Conservation (phyloP, 1,140 invertebrate species). For the Hypsibius dujardini region DNA sequence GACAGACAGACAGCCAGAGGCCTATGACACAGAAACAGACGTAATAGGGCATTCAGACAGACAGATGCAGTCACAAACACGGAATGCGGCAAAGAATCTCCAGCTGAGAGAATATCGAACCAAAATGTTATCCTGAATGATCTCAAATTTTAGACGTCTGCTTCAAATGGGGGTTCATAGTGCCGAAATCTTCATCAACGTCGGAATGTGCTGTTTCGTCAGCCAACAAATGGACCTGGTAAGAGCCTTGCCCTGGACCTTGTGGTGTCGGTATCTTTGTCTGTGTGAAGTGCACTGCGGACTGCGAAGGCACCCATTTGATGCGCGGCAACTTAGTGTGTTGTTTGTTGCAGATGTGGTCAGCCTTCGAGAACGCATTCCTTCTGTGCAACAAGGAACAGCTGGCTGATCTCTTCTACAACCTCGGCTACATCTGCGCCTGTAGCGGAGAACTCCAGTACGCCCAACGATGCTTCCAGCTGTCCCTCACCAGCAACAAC, state of each 20-base stretch:
- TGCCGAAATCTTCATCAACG: constrained; percentile 82
- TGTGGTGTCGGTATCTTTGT: no score
- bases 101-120: no score
- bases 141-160: constrained; percentile 65
- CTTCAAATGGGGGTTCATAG: constrained; percentile 88
- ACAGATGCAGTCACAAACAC: no score
- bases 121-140: no score
- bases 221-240: constrained; percentile 92
- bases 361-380: constrained; percentile 39
- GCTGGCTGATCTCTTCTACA: constrained; percentile 61
- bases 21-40: no score
- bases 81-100: no score
- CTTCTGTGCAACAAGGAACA: constrained; percentile 43
- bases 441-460: constrained; percentile 70
- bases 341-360: not conserved
- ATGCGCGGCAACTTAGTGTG: constrained; percentile 39
- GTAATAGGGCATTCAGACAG: no score
- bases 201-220: constrained; percentile 87
- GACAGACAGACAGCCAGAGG: no score
- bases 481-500: constrained; percentile 63
- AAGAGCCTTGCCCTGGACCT: no score
- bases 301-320: constrained; percentile 53
- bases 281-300: not conserved
- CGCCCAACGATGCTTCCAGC: constrained; percentile 66
- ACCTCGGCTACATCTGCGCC: constrained; percentile 73